Evolutionary conservation across 2,888 invertebrate species (phyloP).

Genomic region (Trissolcus brochymenae): DNA sequence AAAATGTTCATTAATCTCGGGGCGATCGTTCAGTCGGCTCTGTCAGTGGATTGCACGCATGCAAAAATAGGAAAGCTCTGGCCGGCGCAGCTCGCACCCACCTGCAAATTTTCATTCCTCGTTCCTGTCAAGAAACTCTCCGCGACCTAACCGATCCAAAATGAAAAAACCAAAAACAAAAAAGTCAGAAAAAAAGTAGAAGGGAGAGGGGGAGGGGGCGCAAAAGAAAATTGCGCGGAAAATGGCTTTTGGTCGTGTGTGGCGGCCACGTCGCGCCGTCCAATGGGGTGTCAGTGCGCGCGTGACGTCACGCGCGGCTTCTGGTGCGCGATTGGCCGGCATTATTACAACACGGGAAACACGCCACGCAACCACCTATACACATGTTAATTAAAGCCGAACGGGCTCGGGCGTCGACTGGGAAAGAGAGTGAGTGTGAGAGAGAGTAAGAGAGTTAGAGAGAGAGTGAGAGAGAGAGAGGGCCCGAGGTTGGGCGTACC

Average conservation of each 20-base stretch:
- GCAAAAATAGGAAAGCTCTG: constrained; percentile 49
- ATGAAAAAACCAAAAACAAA: not conserved
- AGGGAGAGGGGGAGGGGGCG: not conserved
- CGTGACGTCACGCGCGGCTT: constrained; percentile 71
- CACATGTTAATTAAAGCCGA: constrained; percentile 73
- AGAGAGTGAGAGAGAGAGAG: not conserved
- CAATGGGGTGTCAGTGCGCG: constrained; percentile 53
- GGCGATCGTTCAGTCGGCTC: constrained; percentile 5
- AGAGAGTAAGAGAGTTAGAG: not conserved
- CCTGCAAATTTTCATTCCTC: constrained; percentile 16
- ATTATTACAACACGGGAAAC: constrained; percentile 75
- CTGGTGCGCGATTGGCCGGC: constrained; percentile 70
- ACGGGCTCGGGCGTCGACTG: constrained; percentile 54
- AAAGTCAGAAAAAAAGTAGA: constrained; percentile 6
- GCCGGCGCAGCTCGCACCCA: constrained; percentile 8
- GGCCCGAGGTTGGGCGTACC: too few relatives aligned
- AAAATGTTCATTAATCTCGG: not conserved
- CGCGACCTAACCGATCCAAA: constrained; percentile 4
- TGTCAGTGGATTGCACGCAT: constrained; percentile 35
- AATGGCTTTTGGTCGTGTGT: constrained; percentile 29
- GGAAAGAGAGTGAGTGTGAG: not conserved
- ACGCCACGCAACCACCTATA: constrained; percentile 76
- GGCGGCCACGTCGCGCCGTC: constrained; percentile 31
- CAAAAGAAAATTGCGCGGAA: constrained; percentile 11
- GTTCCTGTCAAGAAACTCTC: not conserved